Evolutionary conservation across 2,888 invertebrate species (phyloP), one percentile per base, ranked within the genome.

Genomic region (Cecidostiba fungosa): DNA sequence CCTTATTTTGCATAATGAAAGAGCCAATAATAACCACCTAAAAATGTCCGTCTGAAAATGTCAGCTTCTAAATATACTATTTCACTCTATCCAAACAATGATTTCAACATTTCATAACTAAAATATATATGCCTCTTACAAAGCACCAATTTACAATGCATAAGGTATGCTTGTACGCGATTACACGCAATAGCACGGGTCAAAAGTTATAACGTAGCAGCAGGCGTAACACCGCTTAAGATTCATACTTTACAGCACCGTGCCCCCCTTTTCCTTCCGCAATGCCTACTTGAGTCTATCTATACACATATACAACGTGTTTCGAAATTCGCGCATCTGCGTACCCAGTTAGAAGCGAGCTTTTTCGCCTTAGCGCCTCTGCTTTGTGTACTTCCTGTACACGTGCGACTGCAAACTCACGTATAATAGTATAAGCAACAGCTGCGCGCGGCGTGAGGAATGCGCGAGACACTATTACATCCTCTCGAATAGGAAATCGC

Each of bases 401-500:
- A 19, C 32, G 29, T 66, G 32, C 19, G 3, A 69, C 23, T 26
- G 70, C 36, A 70, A 36, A 19, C n/a, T n/a, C 32, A 8, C 36
- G 19, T 19, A 14, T 70, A 32, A 1, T n/a, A n/a, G n/a, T 2
- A 14, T 16, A 50, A 36, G 59, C 36, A 59, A 59, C 77, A 77
- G 77, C 77, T 59, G 12, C 12, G 43, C 72, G 43, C 72, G 43
- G 43, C 14, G 43, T 43, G 14, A 73, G 43, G n/a, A 73, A 73
- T 73, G 23, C 43, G 26, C 59, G 6, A 29, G 4, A 36, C 70
- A 32, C 32, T 19, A n/a, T n/a, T n/a, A n/a, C 19, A 16, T 19
- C 16, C 19, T 36, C 54, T 54, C 50, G 54, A 76, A 59, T 76
- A 32, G n/a, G 54, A n/a, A 54, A 76, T 76, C 54, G 32, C 29